Percentiles rank a stretch among this genome's conserved stretches.
Conservation (phyloP, 2,797 vertebrate species). For the Syncerus caffer region DNA sequence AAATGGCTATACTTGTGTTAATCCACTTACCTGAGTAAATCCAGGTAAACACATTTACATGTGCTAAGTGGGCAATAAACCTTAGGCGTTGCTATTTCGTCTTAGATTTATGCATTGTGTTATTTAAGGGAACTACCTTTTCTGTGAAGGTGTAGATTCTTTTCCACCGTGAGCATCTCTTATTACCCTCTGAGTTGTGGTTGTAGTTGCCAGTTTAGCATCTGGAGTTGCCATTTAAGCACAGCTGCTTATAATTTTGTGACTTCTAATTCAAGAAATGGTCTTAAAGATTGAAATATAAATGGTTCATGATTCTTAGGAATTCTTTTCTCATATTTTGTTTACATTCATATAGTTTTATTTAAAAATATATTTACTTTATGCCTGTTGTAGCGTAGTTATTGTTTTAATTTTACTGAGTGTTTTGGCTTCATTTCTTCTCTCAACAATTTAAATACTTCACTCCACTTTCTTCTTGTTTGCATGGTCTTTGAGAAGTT, state of each 20-base stretch:
- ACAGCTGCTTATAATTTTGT: neutral
- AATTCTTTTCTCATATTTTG: neutral
- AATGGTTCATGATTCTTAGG: neutral
- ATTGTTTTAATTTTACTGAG: neutral
- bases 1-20: neutral
- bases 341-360: neutral
- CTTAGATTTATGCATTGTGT: neutral
- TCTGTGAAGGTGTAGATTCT: neutral
- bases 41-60: neutral
- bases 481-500: neutral
- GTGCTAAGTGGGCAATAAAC: neutral
- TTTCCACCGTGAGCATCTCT: neutral
- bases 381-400: neutral
- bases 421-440: neutral
- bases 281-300: neutral
- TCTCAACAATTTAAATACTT: neutral
- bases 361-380: neutral
- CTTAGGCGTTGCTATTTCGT: neutral
- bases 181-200: neutral
- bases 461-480: neutral
- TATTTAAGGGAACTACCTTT: neutral
- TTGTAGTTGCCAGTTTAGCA: neutral
- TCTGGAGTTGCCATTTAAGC: neutral
- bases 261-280: constrained; percentile 32
- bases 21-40: neutral